Evolutionary conservation across 2,797 vertebrate species (phyloP), one percentile per base, ranked within the genome.

Genomic region (Sarcophilus harrisii): DNA sequence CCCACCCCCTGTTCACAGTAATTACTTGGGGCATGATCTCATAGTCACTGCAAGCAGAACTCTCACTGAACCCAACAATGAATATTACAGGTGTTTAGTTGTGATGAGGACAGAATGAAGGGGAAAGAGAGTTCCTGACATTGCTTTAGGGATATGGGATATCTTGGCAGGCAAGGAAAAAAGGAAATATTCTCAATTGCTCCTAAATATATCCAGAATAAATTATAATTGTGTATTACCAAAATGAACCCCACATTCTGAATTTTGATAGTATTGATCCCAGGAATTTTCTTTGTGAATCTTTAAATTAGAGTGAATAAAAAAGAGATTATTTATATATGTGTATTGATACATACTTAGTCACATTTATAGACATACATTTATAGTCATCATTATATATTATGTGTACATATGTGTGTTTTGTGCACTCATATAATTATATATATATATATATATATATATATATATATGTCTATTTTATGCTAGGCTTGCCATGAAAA

Each of bases 1-100:
- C 97, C 97, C 95, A 59, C 94, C 90, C 94, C 96, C 96, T 0
- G 4, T 96, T 98, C 97, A 97, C 92, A 60, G 59, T 97, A 97
- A 97, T 98, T 97, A 97, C 97, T 93, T 54, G 95, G 96, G 95
- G 96, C 96, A 97, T 98, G 97, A 98, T 98, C 98, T 98, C 97
- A 97, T n/a, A 0, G 96, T 95, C 97, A 96, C 12, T 92, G 97
- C 94, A 96, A 98, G 93, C 95, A 97, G 97, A 97, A 98, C 97
- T 98, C 97, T 97, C 95, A 73, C 96, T 98, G 98, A 98, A 98
- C 97, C 96, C 98, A 96, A 95, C 91, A 13, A 5, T 94, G 94
- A 94, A 95, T 97, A 91, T 95, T 97, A 94, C 91, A 96, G 93
- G 96, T 97, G 96, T 95, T 97, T 96, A 94, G 95, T 97, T 93